phyloP scores from a whole-genome alignment of 2,888 invertebrate species.

The Aphelenchoides bicaudatus region DNA sequence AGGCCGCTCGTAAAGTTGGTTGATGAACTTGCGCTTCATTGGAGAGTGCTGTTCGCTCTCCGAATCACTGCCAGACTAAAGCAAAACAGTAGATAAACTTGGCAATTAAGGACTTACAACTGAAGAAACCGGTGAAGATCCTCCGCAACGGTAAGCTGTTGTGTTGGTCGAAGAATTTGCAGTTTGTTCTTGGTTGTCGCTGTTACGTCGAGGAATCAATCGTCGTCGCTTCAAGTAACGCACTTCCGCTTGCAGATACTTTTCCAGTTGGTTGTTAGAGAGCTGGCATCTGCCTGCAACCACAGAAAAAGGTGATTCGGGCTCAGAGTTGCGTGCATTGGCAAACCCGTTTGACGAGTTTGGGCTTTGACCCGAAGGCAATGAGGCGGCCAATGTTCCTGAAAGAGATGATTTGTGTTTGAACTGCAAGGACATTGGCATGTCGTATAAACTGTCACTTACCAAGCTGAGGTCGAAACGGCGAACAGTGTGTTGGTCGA shows the following conservation, averaged over 20 bases:
- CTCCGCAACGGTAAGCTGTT: constrained; percentile 29
- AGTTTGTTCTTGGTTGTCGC: constrained; percentile 19
- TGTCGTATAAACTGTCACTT: no score
- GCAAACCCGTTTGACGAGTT: neutral
- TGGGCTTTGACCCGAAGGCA: constrained; percentile 33
- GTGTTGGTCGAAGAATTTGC: constrained; percentile 1
- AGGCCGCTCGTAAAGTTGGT: constrained; percentile 40
- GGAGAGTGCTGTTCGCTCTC: constrained; percentile 42
- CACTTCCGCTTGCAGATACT: constrained; percentile 52
- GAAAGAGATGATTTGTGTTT: no score
- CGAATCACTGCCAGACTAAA: constrained; percentile 55
- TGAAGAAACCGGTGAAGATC: constrained; percentile 34
- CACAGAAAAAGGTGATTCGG: constrained; percentile 38
- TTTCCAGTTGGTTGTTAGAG: constrained; percentile 49
- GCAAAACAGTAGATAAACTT: constrained; percentile 12
- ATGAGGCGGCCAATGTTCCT: constrained; percentile 48
- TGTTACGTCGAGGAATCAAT: constrained; percentile 42
- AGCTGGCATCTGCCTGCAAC: constrained; percentile 37
- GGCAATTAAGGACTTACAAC: constrained; percentile 27
- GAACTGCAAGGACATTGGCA: no score
- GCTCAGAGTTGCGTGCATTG: constrained; percentile 16
- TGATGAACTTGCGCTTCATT: constrained; percentile 7
- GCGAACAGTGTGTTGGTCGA: constrained; percentile 53
- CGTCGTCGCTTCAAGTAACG: constrained; percentile 49
- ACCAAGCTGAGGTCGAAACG: constrained; percentile 59